A percentile compares a stretch with the other conserved stretches of the same genome.
These are phyloP conservation scores for Trichomycterus rosablanca DNA, from an alignment of 2,113 vertebrate species.

Conservation along the genomic window DNA sequence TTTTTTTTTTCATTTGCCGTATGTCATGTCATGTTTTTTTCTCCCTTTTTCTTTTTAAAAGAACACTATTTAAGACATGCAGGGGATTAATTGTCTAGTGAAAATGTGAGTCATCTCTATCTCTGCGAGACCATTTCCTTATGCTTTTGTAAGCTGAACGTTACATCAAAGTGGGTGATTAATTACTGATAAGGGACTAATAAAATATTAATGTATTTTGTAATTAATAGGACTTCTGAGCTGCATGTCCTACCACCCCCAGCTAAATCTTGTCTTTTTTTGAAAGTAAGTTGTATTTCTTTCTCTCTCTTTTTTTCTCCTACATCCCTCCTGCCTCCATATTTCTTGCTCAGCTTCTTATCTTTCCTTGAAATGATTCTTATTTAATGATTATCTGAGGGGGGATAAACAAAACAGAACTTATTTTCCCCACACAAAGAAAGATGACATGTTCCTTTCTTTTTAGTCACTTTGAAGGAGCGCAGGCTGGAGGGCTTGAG, in stretches of 20 bases:
- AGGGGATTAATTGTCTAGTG: slow-evolving; percentile 39
- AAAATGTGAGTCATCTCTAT: slow-evolving; percentile 43
- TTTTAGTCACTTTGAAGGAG: slow-evolving; percentile 50
- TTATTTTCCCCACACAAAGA: slow-evolving; percentile 49
- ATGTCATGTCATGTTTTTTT: slow-evolving; percentile 19
- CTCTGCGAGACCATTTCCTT: slow-evolving; percentile 53
- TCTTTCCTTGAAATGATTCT: slow-evolving; percentile 51
- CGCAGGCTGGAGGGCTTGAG: slow-evolving; percentile 33
- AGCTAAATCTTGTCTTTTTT: slow-evolving; percentile 54
- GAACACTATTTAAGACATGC: slow-evolving; percentile 21
- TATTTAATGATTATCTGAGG: slow-evolving; percentile 58
- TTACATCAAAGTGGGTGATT: slow-evolving; percentile 72
- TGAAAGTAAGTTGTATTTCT: slow-evolving; percentile 54
- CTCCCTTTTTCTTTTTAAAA: neutral
- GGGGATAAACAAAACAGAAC: slow-evolving; percentile 57
- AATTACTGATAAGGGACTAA: slow-evolving; percentile 73
- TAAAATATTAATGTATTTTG: slow-evolving; percentile 70
- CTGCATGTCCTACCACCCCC: slow-evolving; percentile 47
- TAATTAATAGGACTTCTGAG: slow-evolving; percentile 61
- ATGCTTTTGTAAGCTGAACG: slow-evolving; percentile 65
- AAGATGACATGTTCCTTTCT: slow-evolving; percentile 46
- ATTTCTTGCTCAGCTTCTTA: slow-evolving; percentile 7
- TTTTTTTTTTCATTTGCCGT: slow-evolving; percentile 4
- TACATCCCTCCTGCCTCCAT: slow-evolving; percentile 5
- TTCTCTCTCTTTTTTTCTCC: slow-evolving; percentile 44